Evolutionary conservation across 2,888 invertebrate genomes (phyloP).

Genomic region (Cotesia congregata): DNA sequence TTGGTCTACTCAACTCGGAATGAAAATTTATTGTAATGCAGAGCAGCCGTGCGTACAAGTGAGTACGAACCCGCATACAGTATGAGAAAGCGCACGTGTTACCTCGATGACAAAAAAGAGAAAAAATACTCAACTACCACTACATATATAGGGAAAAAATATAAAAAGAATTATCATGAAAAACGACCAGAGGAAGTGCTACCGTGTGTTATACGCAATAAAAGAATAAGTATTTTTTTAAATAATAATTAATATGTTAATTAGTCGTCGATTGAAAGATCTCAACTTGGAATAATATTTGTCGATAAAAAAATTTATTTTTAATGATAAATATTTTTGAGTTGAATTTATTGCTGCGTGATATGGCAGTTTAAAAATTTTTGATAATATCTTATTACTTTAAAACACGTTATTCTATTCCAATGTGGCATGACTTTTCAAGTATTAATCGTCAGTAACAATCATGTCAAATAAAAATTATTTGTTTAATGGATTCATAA

Average conservation of each 20-base stretch:
- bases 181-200: constrained; percentile 25
- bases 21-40: constrained; percentile 51
- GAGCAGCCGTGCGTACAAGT: constrained; percentile 41
- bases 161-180: constrained; percentile 9
- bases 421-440: background rate
- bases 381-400: background rate
- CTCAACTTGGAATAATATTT: background rate
- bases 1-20: constrained; percentile 43
- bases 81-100: constrained; percentile 45
- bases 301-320: background rate
- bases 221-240: constrained; percentile 8
- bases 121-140: background rate
- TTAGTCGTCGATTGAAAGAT: background rate
- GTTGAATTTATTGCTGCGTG: background rate
- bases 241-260: background rate
- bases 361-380: background rate
- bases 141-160: constrained; percentile 4
- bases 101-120: constrained; percentile 31
- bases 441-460: background rate
- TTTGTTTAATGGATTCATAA: background rate
- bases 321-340: background rate
- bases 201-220: constrained; percentile 25
- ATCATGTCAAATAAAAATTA: background rate
- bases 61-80: constrained; percentile 37
- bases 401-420: background rate